Conservation (phyloP, 2,888 invertebrate genomes). For the Dendrolimus houi region DNA sequence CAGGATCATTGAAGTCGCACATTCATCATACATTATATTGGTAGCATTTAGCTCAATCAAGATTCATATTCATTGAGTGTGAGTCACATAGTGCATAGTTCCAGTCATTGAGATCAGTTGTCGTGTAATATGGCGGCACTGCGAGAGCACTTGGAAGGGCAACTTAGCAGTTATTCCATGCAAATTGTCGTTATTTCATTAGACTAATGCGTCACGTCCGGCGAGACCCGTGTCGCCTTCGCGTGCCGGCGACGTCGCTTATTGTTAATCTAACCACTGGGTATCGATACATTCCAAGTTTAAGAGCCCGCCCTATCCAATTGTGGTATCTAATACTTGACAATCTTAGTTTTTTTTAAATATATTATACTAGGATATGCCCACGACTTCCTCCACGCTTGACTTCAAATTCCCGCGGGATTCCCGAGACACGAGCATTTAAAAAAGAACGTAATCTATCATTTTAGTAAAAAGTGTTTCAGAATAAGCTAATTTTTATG, state of each 20-base stretch:
- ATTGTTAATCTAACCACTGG: slow-evolving; percentile 14
- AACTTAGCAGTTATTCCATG: slow-evolving; percentile 21
- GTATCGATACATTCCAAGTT: slow-evolving; percentile 9
- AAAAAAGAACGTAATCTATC: too few relatives aligned
- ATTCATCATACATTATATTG: slow-evolving; percentile 35
- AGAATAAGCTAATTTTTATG: too few relatives aligned
- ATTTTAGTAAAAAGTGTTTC: too few relatives aligned
- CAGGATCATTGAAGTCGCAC: slow-evolving; percentile 16
- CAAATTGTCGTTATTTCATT: slow-evolving; percentile 60
- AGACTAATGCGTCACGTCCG: slow-evolving; percentile 57
- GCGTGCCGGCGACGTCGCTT: slow-evolving; percentile 28
- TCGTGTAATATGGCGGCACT: background rate
- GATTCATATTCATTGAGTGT: slow-evolving; percentile 63
- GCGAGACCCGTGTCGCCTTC: slow-evolving; percentile 40
- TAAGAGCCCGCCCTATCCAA: too few relatives aligned
- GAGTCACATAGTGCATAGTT: slow-evolving; percentile 41
- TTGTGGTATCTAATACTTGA: too few relatives aligned
- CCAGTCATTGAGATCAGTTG: slow-evolving; percentile 47
- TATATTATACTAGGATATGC: too few relatives aligned
- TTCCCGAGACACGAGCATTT: too few relatives aligned
- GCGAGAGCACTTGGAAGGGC: background rate
- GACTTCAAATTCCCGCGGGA: too few relatives aligned
- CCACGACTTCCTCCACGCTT: too few relatives aligned
- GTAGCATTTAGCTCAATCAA: slow-evolving; percentile 55
- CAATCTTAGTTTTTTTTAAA: too few relatives aligned